Conservation (phyloP, 2,797 vertebrate species). For the Lepus oiostolus region DNA sequence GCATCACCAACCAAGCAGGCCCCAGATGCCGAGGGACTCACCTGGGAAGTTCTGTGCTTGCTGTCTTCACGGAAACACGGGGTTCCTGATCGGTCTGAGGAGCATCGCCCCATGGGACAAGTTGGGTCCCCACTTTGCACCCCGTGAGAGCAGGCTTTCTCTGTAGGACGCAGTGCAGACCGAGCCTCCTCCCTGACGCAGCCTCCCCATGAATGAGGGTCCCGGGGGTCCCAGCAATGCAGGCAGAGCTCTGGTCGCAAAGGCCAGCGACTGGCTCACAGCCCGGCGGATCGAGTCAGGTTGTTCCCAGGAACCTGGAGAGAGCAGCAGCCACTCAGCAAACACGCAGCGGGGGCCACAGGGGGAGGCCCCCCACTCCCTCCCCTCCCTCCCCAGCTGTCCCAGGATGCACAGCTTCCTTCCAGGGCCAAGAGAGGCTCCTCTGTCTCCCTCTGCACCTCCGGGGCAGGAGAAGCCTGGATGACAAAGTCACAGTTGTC, state of each 20-base stretch:
- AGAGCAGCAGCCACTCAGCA: neutral
- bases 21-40: rapidly evolving
- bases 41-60: neutral
- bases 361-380: rapidly evolving
- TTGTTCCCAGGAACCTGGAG: rapidly evolving
- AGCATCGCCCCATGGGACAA: neutral
- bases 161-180: rapidly evolving
- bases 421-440: neutral
- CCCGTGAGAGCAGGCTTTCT: neutral
- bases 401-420: neutral
- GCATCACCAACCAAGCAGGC: rapidly evolving
- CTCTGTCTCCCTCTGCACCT: neutral
- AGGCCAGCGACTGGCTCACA: rapidly evolving
- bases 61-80: neutral
- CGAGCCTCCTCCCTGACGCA: neutral
- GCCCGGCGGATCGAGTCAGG: rapidly evolving
- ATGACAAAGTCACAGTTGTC: constrained; percentile 52
- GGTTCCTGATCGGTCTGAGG: neutral
- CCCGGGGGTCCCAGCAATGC: rapidly evolving
- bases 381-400: rapidly evolving
- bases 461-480: neutral
- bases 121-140: neutral
- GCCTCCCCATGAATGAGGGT: neutral
- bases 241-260: neutral
- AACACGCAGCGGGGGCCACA: rapidly evolving